These are phyloP conservation scores for Formica exsecta DNA, from an alignment of 1,140 invertebrate species.

Conservation along the genomic window DNA sequence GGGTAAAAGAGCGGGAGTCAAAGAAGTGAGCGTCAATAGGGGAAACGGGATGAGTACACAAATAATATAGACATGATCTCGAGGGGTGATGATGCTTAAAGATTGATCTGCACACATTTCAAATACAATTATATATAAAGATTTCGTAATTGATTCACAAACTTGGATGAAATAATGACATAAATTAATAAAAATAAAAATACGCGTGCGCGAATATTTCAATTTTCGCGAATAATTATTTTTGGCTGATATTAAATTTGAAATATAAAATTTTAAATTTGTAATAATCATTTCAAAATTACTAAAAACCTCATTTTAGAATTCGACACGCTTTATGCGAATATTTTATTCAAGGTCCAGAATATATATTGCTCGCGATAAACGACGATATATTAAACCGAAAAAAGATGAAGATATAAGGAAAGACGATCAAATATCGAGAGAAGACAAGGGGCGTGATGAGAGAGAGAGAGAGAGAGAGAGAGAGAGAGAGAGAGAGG, in stretches of 20 bases:
- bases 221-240: too few species aligned
- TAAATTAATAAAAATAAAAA: neutral
- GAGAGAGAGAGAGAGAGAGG: constrained; percentile 1
- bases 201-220: too few species aligned
- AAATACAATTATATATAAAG: neutral
- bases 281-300: neutral
- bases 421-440: constrained; percentile 54
- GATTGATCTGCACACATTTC: neutral
- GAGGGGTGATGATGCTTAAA: neutral
- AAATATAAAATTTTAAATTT: neutral
- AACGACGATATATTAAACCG: constrained; percentile 55
- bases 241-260: too few species aligned
- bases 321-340: neutral
- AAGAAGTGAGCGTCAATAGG: neutral
- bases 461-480: neutral
- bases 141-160: neutral
- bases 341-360: neutral
- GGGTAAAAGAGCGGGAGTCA: constrained; percentile 4
- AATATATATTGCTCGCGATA: constrained; percentile 30
- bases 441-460: neutral
- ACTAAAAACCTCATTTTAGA: neutral
- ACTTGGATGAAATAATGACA: neutral
- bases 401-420: constrained; percentile 57
- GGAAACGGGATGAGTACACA: neutral
- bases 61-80: neutral